Conservation (phyloP, 2,888 invertebrate genomes). For the Sinotaia quadrata region DNA sequence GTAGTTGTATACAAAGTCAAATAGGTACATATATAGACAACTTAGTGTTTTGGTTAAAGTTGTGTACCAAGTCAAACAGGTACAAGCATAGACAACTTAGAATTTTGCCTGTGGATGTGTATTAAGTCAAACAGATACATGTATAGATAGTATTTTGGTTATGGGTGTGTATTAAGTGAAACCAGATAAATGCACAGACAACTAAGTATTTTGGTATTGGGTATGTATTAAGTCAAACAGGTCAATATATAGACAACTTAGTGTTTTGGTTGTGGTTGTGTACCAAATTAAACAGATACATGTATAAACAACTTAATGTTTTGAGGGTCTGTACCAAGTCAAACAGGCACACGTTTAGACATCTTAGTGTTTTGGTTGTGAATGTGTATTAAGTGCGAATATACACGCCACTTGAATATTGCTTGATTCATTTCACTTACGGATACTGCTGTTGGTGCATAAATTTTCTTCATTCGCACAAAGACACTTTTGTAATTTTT, state of each 20-base stretch:
- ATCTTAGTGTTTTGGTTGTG: background rate
- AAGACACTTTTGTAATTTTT: no score
- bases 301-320: background rate
- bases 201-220: no score
- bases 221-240: no score
- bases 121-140: constrained; percentile 31
- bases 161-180: no score
- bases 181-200: no score
- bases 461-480: no score
- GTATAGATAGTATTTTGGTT: background rate
- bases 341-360: constrained; percentile 25
- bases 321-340: background rate
- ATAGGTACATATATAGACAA: constrained; percentile 21
- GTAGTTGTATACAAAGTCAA: constrained; percentile 10
- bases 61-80: constrained; percentile 28
- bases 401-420: no score
- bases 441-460: no score
- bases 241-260: no score
- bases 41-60: background rate
- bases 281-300: constrained; percentile 28
- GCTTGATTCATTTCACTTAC: no score
- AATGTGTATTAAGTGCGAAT: constrained; percentile 15
- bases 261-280: no score
- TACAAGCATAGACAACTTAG: background rate
- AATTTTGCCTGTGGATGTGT: background rate